These are phyloP conservation scores for Centropus unirufus DNA, from an alignment of 2,113 vertebrate genomes.

Conservation along the genomic window DNA sequence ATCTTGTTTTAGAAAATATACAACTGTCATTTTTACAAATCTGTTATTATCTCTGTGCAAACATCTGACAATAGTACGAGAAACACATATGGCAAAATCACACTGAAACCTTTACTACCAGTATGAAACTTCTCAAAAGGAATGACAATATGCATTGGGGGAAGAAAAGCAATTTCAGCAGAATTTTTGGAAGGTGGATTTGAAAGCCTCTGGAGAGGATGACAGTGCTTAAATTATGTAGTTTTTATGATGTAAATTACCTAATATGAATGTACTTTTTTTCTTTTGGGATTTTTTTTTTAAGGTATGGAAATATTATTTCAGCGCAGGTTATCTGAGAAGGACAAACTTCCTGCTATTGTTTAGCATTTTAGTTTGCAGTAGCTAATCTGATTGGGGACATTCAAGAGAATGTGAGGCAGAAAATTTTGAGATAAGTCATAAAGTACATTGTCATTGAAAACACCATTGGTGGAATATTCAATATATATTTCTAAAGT, in stretches of 20 bases:
- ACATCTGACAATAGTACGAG: neutral
- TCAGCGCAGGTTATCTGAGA: neutral
- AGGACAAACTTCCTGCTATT: neutral
- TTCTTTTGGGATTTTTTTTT: neutral
- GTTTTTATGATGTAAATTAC: neutral
- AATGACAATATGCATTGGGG: neutral
- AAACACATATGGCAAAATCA: neutral
- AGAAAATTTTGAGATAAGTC: neutral
- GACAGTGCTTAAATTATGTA: neutral
- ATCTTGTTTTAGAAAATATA: neutral
- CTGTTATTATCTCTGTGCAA: neutral
- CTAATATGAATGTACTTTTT: neutral
- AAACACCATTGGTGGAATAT: neutral
- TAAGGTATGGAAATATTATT: neutral
- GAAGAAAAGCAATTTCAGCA: neutral
- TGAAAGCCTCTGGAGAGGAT: neutral
- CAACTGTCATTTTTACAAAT: neutral
- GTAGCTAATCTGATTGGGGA: neutral
- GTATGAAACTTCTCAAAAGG: neutral
- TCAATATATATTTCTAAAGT: neutral
- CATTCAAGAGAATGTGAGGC: neutral
- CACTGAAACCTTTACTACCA: neutral
- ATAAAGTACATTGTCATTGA: neutral
- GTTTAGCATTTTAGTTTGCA: neutral
- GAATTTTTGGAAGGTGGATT: neutral